A percentile compares a stretch with the other conserved stretches of the same genome.
Evolutionary conservation across 2,797 vertebrate genomes (phyloP).

Genomic region (Microhierax caerulescens): DNA sequence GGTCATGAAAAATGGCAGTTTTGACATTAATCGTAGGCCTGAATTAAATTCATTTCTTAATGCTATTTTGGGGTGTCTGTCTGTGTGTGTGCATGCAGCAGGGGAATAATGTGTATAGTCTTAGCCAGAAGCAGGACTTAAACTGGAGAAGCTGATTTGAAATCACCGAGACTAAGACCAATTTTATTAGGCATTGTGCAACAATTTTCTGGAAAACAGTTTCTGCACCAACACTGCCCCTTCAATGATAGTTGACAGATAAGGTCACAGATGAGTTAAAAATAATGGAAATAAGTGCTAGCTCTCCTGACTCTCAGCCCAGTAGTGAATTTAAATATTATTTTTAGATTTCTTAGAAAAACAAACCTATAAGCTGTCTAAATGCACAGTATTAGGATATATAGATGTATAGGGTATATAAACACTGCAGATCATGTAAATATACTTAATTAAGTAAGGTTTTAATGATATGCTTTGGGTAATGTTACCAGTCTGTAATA

Average conservation of each 20-base stretch:
- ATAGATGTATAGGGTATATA: not conserved
- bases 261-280: not conserved
- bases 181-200: not conserved
- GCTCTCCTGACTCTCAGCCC: not conserved
- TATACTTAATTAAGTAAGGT: not conserved
- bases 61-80: not conserved
- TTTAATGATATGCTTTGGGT: not conserved
- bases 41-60: not conserved
- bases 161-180: not conserved
- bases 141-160: not conserved
- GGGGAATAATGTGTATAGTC: not conserved
- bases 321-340: not conserved
- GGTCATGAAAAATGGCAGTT: not conserved
- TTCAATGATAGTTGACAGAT: not conserved
- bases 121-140: not conserved
- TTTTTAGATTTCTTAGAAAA: not conserved
- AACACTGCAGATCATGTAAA: not conserved
- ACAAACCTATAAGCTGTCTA: not conserved
- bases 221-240: not conserved
- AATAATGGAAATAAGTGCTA: not conserved
- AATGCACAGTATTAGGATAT: not conserved
- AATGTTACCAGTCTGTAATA: not conserved
- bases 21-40: not conserved
- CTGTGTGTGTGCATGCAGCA: not conserved
- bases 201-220: not conserved